Base-by-base conservation (phyloP, 1,140 invertebrate genomes). In the Conopomorpha cramerella region DNA sequence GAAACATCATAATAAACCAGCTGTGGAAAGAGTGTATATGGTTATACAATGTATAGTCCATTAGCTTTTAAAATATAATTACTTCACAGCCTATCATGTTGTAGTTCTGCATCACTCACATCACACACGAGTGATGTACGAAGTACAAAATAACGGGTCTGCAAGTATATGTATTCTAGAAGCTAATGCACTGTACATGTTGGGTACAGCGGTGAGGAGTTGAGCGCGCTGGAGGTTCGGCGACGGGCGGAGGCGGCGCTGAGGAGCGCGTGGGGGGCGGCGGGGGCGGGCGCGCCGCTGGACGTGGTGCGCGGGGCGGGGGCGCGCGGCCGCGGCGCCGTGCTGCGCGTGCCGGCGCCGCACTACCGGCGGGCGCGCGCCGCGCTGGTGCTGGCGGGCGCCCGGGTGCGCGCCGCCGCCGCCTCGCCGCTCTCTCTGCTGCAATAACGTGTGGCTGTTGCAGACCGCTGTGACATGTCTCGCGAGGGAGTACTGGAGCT, bases 401-500 rank as follows among this genome's bases (percentile, higher is more conserved):
- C 53, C 4, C 42, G 50, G 0, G 49, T 59, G 2, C 33, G 16
- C 1, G 33, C 27, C 2, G 11, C 11, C 28, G 46, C 55, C 0
- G 45, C 57, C 8, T 47, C 46, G 1, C 32, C 59, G 14, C 57
- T 61, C 23, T 51, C 57, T 3, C 39, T 64, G 16, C 8, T 11
- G 10, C 8, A 2, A 12, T 8, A 2, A 3, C n/a, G 8, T 19
- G n/a, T 16, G 17, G 11, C 4, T 16, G 29, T 1, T 14, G 15
- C 2, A 30, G 28, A 13, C 2, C 29, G 2, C n/a, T 13, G 29
- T 30, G 12, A 30, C 7, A 13, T 36, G 18, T 15, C 23, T 16
- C 28, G n/a, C 12, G 2, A 30, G 26, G 8, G 8, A 7, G 12
- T 16, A 16, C 52, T 62, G 34, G 68, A 64, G 39, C 59, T 78